These are phyloP conservation scores for Cephalopachus bancanus DNA, from an alignment of 2,797 vertebrate genomes.

Conservation along the genomic window DNA sequence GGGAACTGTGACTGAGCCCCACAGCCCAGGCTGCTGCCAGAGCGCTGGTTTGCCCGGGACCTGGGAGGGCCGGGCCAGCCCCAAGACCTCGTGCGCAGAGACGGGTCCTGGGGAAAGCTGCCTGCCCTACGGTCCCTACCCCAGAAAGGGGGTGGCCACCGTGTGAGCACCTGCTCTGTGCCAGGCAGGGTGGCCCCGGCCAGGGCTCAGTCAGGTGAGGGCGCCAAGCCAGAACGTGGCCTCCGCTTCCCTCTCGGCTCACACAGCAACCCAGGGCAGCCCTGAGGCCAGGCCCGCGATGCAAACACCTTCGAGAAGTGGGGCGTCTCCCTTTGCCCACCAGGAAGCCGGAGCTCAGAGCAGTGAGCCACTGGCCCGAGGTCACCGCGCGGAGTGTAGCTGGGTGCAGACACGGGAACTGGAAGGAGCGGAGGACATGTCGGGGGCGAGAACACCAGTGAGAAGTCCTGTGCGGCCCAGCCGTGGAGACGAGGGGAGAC, in stretches of 20 bases:
- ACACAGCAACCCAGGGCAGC: neutral
- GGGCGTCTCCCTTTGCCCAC: neutral
- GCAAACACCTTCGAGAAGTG: neutral
- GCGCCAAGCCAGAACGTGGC: fast-evolving
- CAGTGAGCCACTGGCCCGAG: neutral
- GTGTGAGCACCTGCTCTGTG: neutral
- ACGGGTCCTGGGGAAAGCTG: no score
- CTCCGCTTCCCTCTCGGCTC: neutral
- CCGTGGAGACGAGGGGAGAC: neutral
- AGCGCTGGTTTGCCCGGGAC: neutral
- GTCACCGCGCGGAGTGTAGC: neutral
- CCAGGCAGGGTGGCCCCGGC: neutral
- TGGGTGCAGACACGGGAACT: neutral
- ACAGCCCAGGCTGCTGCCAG: neutral
- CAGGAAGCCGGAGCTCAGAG: neutral
- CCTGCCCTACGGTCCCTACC: neutral
- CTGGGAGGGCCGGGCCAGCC: neutral
- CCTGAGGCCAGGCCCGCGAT: neutral
- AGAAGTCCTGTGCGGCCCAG: neutral
- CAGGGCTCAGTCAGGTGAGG: neutral
- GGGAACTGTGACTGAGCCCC: neutral
- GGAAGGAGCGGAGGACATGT: neutral
- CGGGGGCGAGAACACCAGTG: neutral
- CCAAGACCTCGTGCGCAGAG: neutral
- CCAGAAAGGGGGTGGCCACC: neutral